phyloP scores from a whole-genome alignment of 2,888 invertebrate genomes.

The Amblyjoppa proteus region DNA sequence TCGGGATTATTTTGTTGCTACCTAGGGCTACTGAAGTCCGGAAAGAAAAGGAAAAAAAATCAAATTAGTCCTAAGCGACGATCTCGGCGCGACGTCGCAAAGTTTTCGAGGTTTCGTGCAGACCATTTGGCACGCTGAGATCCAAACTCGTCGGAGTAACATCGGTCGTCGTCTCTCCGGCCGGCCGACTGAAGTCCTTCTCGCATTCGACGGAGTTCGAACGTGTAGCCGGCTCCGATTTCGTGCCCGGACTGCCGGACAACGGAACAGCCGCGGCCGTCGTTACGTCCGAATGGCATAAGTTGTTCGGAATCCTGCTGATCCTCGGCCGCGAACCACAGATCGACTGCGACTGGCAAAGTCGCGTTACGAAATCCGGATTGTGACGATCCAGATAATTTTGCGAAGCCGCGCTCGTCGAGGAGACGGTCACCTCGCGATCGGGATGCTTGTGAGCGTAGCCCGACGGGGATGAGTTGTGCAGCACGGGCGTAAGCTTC shows the following conservation, averaged over 20 bases:
- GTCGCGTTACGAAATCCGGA: conserved; percentile 65
- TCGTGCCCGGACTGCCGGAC: conserved; percentile 65
- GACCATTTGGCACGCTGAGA: conserved; percentile 79
- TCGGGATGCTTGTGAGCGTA: conserved; percentile 78
- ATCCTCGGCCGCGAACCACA: conserved; percentile 17
- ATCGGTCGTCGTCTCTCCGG: conserved; percentile 68
- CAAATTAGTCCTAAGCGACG: not conserved
- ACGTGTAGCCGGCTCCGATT: conserved; percentile 80
- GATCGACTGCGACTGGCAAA: conserved; percentile 58
- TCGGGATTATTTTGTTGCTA: conserved; percentile 77
- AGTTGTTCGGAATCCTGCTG: conserved; percentile 30
- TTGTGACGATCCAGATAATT: conserved; percentile 71
- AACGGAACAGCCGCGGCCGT: conserved; percentile 7
- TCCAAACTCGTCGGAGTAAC: conserved; percentile 73
- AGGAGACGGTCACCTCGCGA: conserved; percentile 61
- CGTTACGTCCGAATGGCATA: conserved; percentile 40
- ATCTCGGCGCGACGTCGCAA: not conserved
- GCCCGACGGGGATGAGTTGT: conserved; percentile 65
- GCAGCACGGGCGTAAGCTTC: conserved; percentile 41
- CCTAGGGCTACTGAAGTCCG: conserved; percentile 75
- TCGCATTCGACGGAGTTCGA: conserved; percentile 81
- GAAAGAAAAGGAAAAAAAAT: not conserved
- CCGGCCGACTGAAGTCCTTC: conserved; percentile 71
- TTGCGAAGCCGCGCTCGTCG: conserved; percentile 64
- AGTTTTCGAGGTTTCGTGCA: no score